A percentile compares a stretch with the other conserved stretches of the same genome.
phyloP scores from a whole-genome alignment of 1,140 invertebrate genomes.

The Cydia splendana region DNA sequence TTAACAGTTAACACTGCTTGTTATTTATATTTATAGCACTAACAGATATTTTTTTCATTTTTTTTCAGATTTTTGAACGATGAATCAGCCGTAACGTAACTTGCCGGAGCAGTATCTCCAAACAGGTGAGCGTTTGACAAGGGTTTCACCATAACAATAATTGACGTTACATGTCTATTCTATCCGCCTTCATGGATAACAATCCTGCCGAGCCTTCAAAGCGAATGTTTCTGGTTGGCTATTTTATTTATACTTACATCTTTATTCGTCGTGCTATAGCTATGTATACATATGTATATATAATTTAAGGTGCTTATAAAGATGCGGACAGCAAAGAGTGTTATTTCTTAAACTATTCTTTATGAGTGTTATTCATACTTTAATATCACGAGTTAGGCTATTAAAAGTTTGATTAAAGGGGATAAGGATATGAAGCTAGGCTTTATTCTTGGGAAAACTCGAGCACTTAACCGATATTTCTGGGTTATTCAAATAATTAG shows the following conservation, averaged over 20 bases:
- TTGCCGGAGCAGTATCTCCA: conserved; percentile 19
- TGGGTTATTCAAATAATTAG: no score
- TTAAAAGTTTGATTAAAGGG: no score
- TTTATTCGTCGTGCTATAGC: not conserved
- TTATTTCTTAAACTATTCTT: no score
- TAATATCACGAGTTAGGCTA: no score
- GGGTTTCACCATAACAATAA: not conserved
- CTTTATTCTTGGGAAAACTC: no score
- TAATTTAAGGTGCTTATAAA: no score
- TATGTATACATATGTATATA: not conserved
- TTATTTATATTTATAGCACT: no score
- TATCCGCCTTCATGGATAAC: not conserved
- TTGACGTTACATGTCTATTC: conserved; percentile 9
- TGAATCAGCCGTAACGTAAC: conserved; percentile 52
- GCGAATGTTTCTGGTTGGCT: not conserved
- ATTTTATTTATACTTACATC: not conserved
- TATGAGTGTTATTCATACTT: no score
- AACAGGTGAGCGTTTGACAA: conserved; percentile 26
- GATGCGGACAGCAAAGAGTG: no score
- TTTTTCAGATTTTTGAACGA: conserved; percentile 51
- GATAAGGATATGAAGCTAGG: no score
- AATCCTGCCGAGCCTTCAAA: not conserved
- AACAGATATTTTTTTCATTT: conserved; percentile 2
- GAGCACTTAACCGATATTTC: no score
- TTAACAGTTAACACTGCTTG: no score